Percentiles rank a stretch among this genome's conserved stretches.
phyloP scores from a whole-genome alignment of 2,888 invertebrate genomes.

The Drosophila borborema region DNA sequence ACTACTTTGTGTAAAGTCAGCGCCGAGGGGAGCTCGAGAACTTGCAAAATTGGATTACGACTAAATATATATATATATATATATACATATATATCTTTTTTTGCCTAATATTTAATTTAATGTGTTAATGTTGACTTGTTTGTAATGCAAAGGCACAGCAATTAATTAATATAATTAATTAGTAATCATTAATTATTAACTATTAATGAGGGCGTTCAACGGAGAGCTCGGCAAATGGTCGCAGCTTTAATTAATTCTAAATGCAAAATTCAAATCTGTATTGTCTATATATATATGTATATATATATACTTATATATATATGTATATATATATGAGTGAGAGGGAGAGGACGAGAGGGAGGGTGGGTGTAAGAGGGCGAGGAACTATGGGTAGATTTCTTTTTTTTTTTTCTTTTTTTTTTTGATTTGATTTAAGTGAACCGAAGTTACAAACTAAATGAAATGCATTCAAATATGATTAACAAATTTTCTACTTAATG shows the following conservation, averaged over 20 bases:
- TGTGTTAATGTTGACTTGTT: constrained; percentile 84
- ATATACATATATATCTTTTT: constrained; percentile 11
- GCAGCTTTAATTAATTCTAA: constrained; percentile 39
- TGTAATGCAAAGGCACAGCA: constrained; percentile 77
- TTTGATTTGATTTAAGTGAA: not conserved
- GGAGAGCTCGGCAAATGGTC: not conserved
- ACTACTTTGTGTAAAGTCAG: constrained; percentile 24
- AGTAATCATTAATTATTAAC: constrained; percentile 18
- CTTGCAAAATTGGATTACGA: constrained; percentile 25
- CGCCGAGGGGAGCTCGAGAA: constrained; percentile 26
- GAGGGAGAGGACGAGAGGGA: too few species aligned
- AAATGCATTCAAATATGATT: constrained; percentile 52
- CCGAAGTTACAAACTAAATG: constrained; percentile 51
- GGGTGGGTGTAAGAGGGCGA: not conserved
- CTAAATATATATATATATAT: constrained; percentile 31
- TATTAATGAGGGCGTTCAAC: not conserved
- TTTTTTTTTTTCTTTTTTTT: constrained; percentile 9
- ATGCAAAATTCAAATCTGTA: constrained; percentile 50
- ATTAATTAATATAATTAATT: constrained; percentile 49
- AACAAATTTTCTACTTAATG: constrained; percentile 81
- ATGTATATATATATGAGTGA: too few species aligned
- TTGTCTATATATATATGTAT: not conserved
- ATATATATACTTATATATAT: too few species aligned
- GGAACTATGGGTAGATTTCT: not conserved
- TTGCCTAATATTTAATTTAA: constrained; percentile 73